Evolutionary conservation across 64 coral and sea anemone species (phyloP).

Genomic region (Stylophora pistillata): DNA sequence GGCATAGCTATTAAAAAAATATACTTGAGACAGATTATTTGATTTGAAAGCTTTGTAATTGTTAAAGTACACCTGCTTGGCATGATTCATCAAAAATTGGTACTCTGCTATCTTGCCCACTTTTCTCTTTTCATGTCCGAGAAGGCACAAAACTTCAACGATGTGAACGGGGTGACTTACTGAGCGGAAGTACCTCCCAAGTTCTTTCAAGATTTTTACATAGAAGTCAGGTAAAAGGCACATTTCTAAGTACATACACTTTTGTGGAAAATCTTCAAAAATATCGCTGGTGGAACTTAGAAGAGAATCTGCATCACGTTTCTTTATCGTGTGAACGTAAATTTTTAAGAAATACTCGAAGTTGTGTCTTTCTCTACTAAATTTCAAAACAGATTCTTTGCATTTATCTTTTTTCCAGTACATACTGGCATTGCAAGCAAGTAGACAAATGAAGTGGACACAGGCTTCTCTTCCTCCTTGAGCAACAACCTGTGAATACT

Average conservation of each 20-base stretch:
- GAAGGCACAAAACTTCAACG: too few relatives aligned
- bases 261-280: neutral
- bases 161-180: too few relatives aligned
- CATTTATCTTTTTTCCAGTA: constrained; percentile 44
- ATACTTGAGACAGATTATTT: too few relatives aligned
- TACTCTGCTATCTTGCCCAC: too few relatives aligned
- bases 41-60: too few relatives aligned
- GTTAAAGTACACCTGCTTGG: too few relatives aligned
- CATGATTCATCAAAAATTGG: too few relatives aligned
- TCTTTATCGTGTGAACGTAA: neutral
- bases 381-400: constrained; percentile 35
- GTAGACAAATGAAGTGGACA: constrained; percentile 10
- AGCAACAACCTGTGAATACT: neutral
- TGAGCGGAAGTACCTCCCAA: neutral
- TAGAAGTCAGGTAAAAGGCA: constrained; percentile 22
- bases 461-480: neutral
- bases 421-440: neutral
- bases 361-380: constrained; percentile 28
- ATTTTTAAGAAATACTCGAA: constrained; percentile 30
- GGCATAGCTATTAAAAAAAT: too few relatives aligned
- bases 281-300: neutral
- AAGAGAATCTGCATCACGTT: neutral
- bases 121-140: too few relatives aligned
- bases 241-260: constrained; percentile 30
- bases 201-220: neutral